phyloP scores from a whole-genome alignment of 2,888 invertebrate genomes.

The Netelia inedita region DNA sequence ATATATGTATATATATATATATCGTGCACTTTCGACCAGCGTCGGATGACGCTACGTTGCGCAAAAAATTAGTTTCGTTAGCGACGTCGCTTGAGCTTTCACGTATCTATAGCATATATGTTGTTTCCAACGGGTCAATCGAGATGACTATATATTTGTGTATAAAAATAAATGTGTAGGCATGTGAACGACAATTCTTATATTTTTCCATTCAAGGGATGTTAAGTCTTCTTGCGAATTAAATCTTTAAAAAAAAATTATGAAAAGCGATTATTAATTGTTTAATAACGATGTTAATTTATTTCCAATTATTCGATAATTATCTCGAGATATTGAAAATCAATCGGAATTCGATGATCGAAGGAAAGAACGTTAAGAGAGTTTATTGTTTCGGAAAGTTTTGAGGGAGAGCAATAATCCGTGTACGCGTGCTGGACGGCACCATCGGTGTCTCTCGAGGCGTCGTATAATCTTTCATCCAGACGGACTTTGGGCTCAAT shows the following conservation, averaged over 20 bases:
- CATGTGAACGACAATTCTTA: background rate
- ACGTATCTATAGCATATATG: constrained; percentile 12
- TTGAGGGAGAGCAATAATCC: background rate
- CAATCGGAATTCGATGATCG: too few relatives aligned
- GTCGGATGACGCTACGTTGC: constrained; percentile 62
- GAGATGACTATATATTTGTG: background rate
- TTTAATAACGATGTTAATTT: too few relatives aligned
- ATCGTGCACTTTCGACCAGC: constrained; percentile 45
- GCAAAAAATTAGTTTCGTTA: constrained; percentile 68
- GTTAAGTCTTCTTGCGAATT: background rate
- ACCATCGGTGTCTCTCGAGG: constrained; percentile 5
- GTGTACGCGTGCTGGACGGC: constrained; percentile 12
- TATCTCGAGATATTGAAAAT: too few relatives aligned
- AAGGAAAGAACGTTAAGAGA: too few relatives aligned
- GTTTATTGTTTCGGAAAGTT: background rate
- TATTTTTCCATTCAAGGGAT: background rate
- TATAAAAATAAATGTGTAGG: background rate
- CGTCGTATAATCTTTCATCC: constrained; percentile 14
- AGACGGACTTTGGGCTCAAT: constrained; percentile 66
- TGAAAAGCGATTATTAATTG: too few relatives aligned
- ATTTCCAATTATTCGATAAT: too few relatives aligned
- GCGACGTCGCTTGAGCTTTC: constrained; percentile 54
- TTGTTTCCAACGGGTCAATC: constrained; percentile 14
- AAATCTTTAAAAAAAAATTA: background rate
- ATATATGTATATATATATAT: constrained; percentile 18